Base-by-base conservation (phyloP, 2,888 invertebrate species). In the Cylindroiulus punctatus region DNA sequence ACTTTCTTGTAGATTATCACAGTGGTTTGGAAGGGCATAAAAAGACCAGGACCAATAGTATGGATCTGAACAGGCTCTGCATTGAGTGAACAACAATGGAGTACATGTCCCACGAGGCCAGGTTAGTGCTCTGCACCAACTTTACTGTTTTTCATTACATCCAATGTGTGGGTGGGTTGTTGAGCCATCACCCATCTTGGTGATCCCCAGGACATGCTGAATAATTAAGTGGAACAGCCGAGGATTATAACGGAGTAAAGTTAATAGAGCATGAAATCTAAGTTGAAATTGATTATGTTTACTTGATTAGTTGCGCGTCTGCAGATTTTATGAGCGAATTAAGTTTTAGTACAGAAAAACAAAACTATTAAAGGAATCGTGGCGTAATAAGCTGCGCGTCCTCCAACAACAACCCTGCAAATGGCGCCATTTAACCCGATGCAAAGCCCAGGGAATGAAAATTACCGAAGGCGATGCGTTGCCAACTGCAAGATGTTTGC, bases 201-300 rank as follows among this genome's bases (percentile, higher is more conserved):
- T n/a, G 52, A n/a, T 30, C 30, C 12, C 76, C 22, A 30, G 30
- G 76, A 76, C 76, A 76, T 30, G 76, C 26, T 14, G 76, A 76
- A 76, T 76, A 76, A 76, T 76, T 76, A 76, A 76, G 76, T 76
- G 76, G 76, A 76, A 30, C 76, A 76, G 76, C 76, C 22, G 12
- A 26, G 76, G 76, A 76, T 76, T 76, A 76, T 76, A 76, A 76
- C 76, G 76, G 30, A 76, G 30, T 76, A 76, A 76, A 76, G 76
- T 76, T 76, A 76, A 76, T 76, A 76, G 76, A 30, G 26, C 76
- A 76, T 76, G 76, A 76, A 76, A 76, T 76, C 76, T 76, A 76
- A 76, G 76, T 76, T 76, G 76, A 76, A 76, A 76, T 76, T 76
- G 76, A 76, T 76, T 76, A 76, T 76, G 76, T 76, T 76, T 76